Conservation (phyloP, 92 coral and sea anemone genomes). For the Bergia puertoricense region DNA sequence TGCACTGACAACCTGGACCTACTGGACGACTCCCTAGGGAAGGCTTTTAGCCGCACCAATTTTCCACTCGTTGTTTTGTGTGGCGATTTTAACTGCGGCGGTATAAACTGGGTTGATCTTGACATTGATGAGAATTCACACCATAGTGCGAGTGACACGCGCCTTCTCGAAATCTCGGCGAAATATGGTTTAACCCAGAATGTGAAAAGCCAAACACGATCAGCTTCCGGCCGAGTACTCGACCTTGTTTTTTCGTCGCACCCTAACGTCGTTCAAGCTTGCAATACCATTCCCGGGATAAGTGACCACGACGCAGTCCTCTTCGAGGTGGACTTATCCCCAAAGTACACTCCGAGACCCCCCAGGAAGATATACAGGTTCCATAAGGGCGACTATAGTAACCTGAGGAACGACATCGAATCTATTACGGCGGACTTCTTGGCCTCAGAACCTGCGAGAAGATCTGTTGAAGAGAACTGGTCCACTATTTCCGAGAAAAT, state of each 20-base stretch:
- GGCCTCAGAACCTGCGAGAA: neutral
- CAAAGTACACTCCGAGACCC: slow-evolving; percentile 20
- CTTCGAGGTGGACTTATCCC: slow-evolving; percentile 30
- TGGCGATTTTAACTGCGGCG: too few relatives aligned
- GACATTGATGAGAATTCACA: slow-evolving; percentile 31
- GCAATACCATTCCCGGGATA: slow-evolving; percentile 41
- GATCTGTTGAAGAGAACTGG: slow-evolving; percentile 10
- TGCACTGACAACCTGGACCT: slow-evolving; percentile 19
- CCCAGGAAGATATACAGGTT: neutral
- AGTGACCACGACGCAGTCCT: slow-evolving; percentile 36
- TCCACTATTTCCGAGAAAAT: neutral
- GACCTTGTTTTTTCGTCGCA: slow-evolving; percentile 39
- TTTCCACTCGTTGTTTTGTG: neutral
- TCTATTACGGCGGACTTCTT: neutral
- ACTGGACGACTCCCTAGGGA: slow-evolving; percentile 31
- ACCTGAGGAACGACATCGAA: slow-evolving; percentile 1
- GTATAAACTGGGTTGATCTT: neutral
- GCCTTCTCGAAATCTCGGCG: slow-evolving; percentile 50
- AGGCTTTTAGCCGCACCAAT: slow-evolving; percentile 11
- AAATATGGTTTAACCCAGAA: slow-evolving; percentile 49
- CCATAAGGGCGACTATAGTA: slow-evolving; percentile 7
- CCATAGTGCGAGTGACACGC: slow-evolving; percentile 28
- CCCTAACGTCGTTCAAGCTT: slow-evolving; percentile 36
- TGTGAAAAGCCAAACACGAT: slow-evolving; percentile 34
- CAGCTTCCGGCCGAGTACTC: slow-evolving; percentile 42